Conservation (phyloP, 2,113 vertebrate genomes). For the Fukomys damarensis region DNA sequence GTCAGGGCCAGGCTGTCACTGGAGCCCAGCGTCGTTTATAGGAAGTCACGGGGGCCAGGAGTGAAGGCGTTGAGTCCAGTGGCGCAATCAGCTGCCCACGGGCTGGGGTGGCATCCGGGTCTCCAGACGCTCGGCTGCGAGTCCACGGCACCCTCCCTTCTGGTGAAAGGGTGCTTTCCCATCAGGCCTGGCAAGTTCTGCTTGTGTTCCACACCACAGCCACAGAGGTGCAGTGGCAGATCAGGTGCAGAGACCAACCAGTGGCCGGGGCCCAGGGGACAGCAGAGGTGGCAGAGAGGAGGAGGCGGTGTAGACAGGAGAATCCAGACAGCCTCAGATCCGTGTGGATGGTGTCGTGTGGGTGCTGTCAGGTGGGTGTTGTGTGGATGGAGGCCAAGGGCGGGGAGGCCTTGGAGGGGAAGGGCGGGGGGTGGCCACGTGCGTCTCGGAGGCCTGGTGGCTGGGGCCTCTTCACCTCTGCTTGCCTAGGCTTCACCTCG, state of each 20-base stretch:
- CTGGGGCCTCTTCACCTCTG: background rate
- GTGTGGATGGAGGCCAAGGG: too few relatives aligned
- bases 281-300: background rate
- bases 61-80: background rate
- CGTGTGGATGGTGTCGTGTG: too few relatives aligned
- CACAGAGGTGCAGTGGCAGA: background rate
- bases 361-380: too few relatives aligned
- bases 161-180: background rate
- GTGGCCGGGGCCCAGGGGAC: background rate
- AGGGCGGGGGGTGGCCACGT: background rate
- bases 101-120: background rate
- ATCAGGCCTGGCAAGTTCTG: background rate
- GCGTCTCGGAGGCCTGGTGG: background rate
- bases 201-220: background rate
- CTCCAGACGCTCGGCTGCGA: background rate
- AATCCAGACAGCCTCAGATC: background rate
- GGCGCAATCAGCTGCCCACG: too few relatives aligned
- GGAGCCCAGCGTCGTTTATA: background rate
- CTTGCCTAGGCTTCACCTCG: accelerated
- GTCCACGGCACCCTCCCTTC: background rate
- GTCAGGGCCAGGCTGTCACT: too few relatives aligned
- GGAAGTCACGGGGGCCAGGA: background rate
- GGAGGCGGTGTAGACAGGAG: background rate
- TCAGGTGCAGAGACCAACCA: background rate
- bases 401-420: background rate